Evolutionary conservation across 2,113 vertebrate genomes (phyloP), one percentile per base, ranked within the genome.

Genomic region (Poicephalus meyeri): DNA sequence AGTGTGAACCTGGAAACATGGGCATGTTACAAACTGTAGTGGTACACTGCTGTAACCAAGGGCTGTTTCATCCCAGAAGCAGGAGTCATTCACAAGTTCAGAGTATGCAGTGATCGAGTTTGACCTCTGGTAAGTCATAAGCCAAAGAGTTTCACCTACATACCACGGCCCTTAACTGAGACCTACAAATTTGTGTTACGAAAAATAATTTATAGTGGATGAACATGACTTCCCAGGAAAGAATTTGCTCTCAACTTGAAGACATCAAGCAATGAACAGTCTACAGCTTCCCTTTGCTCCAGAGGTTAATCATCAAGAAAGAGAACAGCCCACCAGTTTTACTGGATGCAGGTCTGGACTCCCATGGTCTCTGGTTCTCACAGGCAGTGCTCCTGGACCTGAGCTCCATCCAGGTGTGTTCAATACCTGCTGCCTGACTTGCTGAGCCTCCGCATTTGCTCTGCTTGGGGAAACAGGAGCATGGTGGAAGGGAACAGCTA

Each of bases 41-140:
- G 3, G 13, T 21, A 53, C 5, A 3, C 10, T 31, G 85, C 49
- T 6, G 2, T 50, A 28, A 41, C 55, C 35, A 41, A 17, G 2
- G 7, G 35, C 72, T 18, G 41, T 33, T 19, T 46, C 52, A 33
- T 19, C 64, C 47, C 14, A 50, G 37, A 13, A 15, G 41, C 47
- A 31, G 55, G 31, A 50, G 37, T 70, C 7, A 0, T 29, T 53
- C 65, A 16, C 20, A 50, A 15, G 33, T 21, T 39, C 78, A 35
- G 7, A 31, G 71, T 8, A 17, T 37, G 25, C 28, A 25, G 44
- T 6, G n/a, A 31, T 18, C 0, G 2, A 29, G 35, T 66, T 9
- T 33, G 35, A 61, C 21, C 26, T 61, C 26, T 61, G 42, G 7
- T 17, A 68, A 28, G 28, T 20, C 0, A 1, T 2, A 68, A 37